These are phyloP conservation scores for Selene dorsalis DNA, from an alignment of 2,797 vertebrate species.

Conservation along the genomic window DNA sequence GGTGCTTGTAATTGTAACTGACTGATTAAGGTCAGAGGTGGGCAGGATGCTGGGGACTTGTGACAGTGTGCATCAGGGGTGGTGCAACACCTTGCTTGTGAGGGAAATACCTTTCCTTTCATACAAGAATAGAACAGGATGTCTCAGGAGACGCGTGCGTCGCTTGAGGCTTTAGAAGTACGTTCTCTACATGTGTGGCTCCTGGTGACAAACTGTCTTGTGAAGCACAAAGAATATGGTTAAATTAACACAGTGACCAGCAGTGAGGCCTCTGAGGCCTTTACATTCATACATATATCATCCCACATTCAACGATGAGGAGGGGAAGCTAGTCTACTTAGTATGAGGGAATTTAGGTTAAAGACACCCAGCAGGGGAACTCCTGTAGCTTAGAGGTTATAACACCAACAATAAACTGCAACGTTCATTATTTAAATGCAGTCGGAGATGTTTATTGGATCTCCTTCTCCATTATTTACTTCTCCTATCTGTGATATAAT, in stretches of 20 bases:
- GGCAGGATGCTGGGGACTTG: slow-evolving; percentile 61
- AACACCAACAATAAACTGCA: background rate
- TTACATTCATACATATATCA: background rate
- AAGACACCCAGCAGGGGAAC: background rate
- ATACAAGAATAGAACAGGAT: slow-evolving; percentile 15
- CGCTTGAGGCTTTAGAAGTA: slow-evolving; percentile 12
- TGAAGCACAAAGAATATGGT: slow-evolving; percentile 11
- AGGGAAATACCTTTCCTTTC: slow-evolving; percentile 62
- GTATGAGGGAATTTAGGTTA: background rate
- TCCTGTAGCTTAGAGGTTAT: background rate
- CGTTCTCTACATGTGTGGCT: background rate
- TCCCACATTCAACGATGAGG: slow-evolving; percentile 5
- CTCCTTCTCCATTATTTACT: background rate
- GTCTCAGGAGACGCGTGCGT: slow-evolving; percentile 4
- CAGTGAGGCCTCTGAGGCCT: background rate
- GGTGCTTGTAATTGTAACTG: slow-evolving; percentile 63
- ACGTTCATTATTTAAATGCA: background rate
- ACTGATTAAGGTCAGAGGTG: slow-evolving; percentile 77
- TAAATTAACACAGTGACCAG: slow-evolving; percentile 25
- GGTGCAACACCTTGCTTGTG: slow-evolving; percentile 58
- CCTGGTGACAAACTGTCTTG: slow-evolving; percentile 25
- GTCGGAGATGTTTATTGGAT: background rate
- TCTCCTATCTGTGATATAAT: background rate
- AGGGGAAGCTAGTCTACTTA: background rate
- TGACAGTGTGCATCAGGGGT: slow-evolving; percentile 53